Evolutionary conservation across 2,113 vertebrate genomes (phyloP).

Genomic region (Raja brachyura): DNA sequence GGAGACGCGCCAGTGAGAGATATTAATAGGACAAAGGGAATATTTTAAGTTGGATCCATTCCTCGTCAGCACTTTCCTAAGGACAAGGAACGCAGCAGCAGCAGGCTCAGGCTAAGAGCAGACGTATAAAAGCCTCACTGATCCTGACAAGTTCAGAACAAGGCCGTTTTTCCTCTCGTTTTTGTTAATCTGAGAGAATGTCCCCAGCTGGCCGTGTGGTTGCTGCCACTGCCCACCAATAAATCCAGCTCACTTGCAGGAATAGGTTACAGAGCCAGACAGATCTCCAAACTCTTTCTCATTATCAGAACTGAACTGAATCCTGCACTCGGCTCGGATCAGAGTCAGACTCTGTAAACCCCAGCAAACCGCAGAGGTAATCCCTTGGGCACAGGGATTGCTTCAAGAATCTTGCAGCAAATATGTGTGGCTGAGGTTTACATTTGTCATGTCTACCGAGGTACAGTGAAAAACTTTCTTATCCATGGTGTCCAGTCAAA

Average conservation of each 20-base stretch:
- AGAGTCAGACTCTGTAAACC: background rate
- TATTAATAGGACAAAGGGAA: too few species aligned
- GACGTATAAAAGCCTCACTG: background rate
- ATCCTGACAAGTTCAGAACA: background rate
- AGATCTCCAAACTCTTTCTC: background rate
- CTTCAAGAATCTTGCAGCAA: background rate
- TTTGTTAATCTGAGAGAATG: background rate
- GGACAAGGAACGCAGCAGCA: too few species aligned
- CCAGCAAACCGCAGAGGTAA: background rate
- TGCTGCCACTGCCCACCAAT: background rate
- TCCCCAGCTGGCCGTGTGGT: background rate
- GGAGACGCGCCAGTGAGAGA: too few species aligned
- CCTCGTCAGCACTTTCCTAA: background rate
- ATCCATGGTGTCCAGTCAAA: too few species aligned
- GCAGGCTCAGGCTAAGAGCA: background rate
- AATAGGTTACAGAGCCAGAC: background rate
- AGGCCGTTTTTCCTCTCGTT: background rate
- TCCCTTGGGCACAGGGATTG: background rate
- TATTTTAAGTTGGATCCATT: too few species aligned
- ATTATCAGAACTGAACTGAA: background rate
- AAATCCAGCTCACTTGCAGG: background rate
- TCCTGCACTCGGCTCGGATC: background rate
- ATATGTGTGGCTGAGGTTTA: background rate
- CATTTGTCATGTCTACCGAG: too few species aligned
- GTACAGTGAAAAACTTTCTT: too few species aligned